Percentiles rank a stretch among this genome's conserved stretches.
Conservation (phyloP, 1,140 invertebrate species). For the Drosophila elegans region DNA sequence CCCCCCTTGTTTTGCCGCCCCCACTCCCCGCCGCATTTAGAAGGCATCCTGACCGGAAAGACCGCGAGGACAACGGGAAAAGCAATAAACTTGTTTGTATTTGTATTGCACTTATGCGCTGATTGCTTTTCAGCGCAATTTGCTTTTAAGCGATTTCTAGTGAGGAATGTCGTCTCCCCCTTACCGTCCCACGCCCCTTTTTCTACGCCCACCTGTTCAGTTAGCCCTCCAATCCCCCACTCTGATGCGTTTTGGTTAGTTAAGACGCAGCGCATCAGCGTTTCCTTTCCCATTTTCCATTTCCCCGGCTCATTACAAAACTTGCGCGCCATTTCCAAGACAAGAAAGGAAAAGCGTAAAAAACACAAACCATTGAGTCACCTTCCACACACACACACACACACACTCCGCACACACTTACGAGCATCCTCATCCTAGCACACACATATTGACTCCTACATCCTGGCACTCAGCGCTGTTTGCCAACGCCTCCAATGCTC, state of each 20-base stretch:
- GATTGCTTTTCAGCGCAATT: constrained; percentile 73
- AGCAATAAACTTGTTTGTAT: constrained; percentile 73
- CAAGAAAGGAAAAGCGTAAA: constrained; percentile 16
- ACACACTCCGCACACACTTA: neutral
- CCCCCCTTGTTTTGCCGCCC: no score
- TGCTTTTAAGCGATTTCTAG: constrained; percentile 62
- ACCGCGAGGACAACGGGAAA: constrained; percentile 53
- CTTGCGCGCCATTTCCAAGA: constrained; percentile 17
- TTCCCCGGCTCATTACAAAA: constrained; percentile 42
- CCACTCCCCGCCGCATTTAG: neutral
- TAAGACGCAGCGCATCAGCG: constrained; percentile 54
- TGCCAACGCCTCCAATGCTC: constrained; percentile 28
- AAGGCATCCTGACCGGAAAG: constrained; percentile 42
- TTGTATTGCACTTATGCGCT: constrained; percentile 72
- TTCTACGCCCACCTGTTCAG: constrained; percentile 21
- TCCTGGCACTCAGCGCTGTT: constrained; percentile 35
- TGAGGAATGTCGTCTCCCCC: constrained; percentile 11
- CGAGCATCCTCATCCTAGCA: neutral
- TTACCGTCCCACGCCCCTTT: neutral
- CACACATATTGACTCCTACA: constrained; percentile 17
- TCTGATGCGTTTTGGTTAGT: constrained; percentile 49
- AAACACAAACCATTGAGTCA: constrained; percentile 34
- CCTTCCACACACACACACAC: constrained; percentile 7
- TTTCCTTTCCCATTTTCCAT: constrained; percentile 3
- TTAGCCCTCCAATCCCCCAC: neutral